Evolutionary conservation across 1,140 invertebrate species (phyloP), one percentile per base, ranked within the genome.

Genomic region (Trichonephila clavipes): DNA sequence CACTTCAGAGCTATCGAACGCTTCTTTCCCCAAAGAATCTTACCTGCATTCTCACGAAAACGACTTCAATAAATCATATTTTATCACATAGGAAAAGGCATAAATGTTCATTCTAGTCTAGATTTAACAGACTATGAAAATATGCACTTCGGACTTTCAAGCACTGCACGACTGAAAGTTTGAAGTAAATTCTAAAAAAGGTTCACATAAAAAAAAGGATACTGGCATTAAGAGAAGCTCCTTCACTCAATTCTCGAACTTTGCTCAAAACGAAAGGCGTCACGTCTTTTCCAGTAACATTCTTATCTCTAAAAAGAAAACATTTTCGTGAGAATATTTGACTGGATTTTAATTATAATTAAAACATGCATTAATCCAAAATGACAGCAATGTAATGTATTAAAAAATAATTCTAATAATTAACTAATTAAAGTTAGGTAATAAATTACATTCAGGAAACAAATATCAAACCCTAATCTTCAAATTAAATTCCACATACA

Each of bases 191-290:
- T 69, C 24, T 24, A 24, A 12, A 69, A 24, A 19, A 8, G 8
- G 44, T 51, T 51, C 5, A 51, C n/a, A 85, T 58, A 10, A 19
- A 61, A 12, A 85, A 51, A 93, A 69, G 34, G 89, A 93, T 97
- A 98, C 98, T 99, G 24, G 98, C 97, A 95, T 96, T 94, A 21
- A 99, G 96, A 14, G 98, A 99, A 94, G 96, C 96, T 81, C 98
- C 98, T 19, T 96, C 95, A 0, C 98, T 99, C 8, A 98, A 96
- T 95, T 97, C 96, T 90, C 97, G 97, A 16, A 99, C 97, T 95
- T 97, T 96, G 21, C 97, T 96, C 21, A 99, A 96, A 21, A 99
- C 96, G 96, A 98, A 99, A 2, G 99, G 99, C 0, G 99, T 99
- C 14, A 99, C 97, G 95, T 98, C 97, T 96, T 99, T 99, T 5